Base-by-base conservation (phyloP, 2,113 vertebrate genomes). In the Clarias magur region DNA sequence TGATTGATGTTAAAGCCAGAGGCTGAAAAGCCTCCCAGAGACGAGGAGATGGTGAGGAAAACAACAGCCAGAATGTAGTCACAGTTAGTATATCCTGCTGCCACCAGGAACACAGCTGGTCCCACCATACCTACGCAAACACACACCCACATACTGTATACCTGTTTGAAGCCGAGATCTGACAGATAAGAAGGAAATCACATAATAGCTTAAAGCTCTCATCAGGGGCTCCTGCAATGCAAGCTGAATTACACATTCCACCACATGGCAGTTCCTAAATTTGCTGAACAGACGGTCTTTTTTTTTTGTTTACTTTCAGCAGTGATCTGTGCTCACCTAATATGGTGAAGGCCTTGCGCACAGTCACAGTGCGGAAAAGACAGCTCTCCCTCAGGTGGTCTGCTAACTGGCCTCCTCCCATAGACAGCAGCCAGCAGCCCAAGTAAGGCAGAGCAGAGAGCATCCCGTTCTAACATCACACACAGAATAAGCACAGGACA, bases 1-100 rank as follows among this genome's bases (percentile, higher is more conserved):
- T 99, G 98, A 92, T 98, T 99, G 93, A 99, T 98, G 91, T 96
- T 97, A 91, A 97, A 99, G 83, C 98, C 98, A 42, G 98, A 97
- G 0, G 96, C 95, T 16, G 96, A 96, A 72, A 97, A 95, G 30
- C 98, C 98, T 67, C 98, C 98, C 62, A 99, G 92, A 9, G 97
- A 92, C 13, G 98, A 98, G 19, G 98, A 99, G 92, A 98, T 73
- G 70, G 97, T 98, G 84, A 99, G 93, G 54, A 99, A 99, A 0
- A 94, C 94, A 80, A 99, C 94, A 11, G 98, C 97, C 91, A 97
- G 82, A 0, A 88, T 90, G 82, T 97, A 98, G 92, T 99, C 85
- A 85, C 98, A 99, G 80, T 97, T 96, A 27, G 94, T 98, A 84
- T 95, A 97, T 25, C 97, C 98, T 54, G 96, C 95, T 0, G 97